Conservation (phyloP, 2,888 invertebrate species). For the Cremastobaeus sp. region DNA sequence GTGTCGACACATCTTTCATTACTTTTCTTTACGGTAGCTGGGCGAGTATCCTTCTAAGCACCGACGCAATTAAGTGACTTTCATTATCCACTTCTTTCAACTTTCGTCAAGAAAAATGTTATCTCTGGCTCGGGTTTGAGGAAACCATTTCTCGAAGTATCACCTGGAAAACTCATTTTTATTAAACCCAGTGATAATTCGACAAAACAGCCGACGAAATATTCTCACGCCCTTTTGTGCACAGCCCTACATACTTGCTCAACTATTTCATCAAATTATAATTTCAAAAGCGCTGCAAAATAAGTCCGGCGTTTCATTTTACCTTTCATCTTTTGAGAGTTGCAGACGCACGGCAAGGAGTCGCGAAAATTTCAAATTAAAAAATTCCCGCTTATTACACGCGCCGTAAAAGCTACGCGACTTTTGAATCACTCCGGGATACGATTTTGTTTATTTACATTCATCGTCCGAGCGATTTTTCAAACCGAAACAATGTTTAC, state of each 20-base stretch:
- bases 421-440: background rate
- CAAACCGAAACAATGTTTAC: slow-evolving; percentile 37
- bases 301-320: slow-evolving; percentile 24
- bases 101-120: slow-evolving; percentile 55
- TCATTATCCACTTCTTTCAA: slow-evolving; percentile 55
- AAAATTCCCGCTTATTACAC: slow-evolving; percentile 21
- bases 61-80: slow-evolving; percentile 54
- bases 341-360: slow-evolving; percentile 23
- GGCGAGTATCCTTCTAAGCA: slow-evolving; percentile 50
- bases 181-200: slow-evolving; percentile 43
- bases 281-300: slow-evolving; percentile 29
- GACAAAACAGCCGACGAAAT: slow-evolving; percentile 3
- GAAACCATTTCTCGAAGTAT: slow-evolving; percentile 44
- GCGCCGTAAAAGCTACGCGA: slow-evolving; percentile 3
- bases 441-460: slow-evolving; percentile 10
- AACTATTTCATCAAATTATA: slow-evolving; percentile 37
- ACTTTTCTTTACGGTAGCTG: slow-evolving; percentile 40
- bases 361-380: slow-evolving; percentile 34
- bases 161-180: slow-evolving; percentile 52
- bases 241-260: slow-evolving; percentile 3
- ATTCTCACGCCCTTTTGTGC: slow-evolving; percentile 14
- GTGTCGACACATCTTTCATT: slow-evolving; percentile 55
- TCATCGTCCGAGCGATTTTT: slow-evolving; percentile 6
- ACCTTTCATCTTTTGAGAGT: slow-evolving; percentile 28
- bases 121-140: slow-evolving; percentile 41